Evolutionary conservation across 2,888 invertebrate genomes (phyloP), one percentile per base, ranked within the genome.

Genomic region (Tethea ocularis): DNA sequence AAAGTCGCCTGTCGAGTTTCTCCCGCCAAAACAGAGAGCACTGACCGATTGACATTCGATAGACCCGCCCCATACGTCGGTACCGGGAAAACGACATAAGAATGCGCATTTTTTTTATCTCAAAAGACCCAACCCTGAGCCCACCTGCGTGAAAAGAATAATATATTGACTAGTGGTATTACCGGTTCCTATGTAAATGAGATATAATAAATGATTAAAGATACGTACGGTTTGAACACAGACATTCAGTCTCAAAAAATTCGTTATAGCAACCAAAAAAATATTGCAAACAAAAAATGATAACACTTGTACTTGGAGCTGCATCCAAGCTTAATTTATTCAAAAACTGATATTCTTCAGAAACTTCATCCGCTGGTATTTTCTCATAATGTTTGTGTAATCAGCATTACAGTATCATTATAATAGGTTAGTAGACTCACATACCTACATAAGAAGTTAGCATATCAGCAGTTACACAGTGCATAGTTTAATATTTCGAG

Each of bases 21-120:
- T 89, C 91, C 91, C 91, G 91, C 91, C 92, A 90, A 92, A 92
- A 87, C 84, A 53, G 81, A 85, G 89, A 80, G 85, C 90, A 84
- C 55, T 89, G 91, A 87, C 91, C 92, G 87, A 86, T 87, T 91
- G 91, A 92, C 91, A 91, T 88, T 88, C 87, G 82, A 84, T 86
- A 72, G 81, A 69, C 74, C 74, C 78, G 74, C 68, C 78, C 75
- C 72, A 69, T 69, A 69, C 63, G 72, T 78, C 71, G 72, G 77
- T 69, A 72, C 68, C 59, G 66, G 67, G 56, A 52, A 56, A 52
- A 52, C 22, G 52, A 61, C 66, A 59, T 61, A 63, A 57, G 60
- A 66, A 63, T 67, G 64, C 57, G 59, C 53, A 64, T 59, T 58
- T 66, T 64, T 68, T 66, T 67, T 53, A 60, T 64, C 63, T 63